Evolutionary conservation across 2,888 invertebrate species (phyloP).

Genomic region (Drosophila suboccidentalis): DNA sequence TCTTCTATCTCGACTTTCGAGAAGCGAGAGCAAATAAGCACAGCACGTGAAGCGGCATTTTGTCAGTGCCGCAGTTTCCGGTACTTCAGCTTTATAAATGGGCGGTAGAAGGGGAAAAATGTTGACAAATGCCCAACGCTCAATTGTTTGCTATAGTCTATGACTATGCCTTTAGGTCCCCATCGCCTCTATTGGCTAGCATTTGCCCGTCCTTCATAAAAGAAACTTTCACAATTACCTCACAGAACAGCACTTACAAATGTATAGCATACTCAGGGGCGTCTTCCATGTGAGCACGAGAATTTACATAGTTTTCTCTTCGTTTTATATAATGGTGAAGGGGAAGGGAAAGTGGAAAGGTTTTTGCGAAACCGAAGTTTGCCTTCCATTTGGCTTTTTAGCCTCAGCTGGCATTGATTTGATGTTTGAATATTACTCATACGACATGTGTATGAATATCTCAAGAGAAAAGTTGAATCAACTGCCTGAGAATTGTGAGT

Average conservation of each 20-base stretch:
- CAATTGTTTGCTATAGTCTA: slow-evolving; percentile 46
- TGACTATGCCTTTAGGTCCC: slow-evolving; percentile 13
- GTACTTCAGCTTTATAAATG: slow-evolving; percentile 39
- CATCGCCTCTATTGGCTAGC: slow-evolving; percentile 40
- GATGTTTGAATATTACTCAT: slow-evolving; percentile 50
- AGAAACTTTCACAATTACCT: slow-evolving; percentile 28
- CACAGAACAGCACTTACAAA: slow-evolving; percentile 29
- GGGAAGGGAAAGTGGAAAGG: background rate
- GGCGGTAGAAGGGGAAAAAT: slow-evolving; percentile 10
- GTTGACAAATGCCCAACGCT: slow-evolving; percentile 63
- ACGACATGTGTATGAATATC: slow-evolving; percentile 55
- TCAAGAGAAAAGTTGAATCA: slow-evolving; percentile 21
- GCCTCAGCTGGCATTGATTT: slow-evolving; percentile 60
- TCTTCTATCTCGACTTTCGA: slow-evolving; percentile 29
- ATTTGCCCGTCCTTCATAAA: slow-evolving; percentile 8
- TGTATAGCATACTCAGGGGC: slow-evolving; percentile 32
- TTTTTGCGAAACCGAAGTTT: slow-evolving; percentile 32
- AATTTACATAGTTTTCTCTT: slow-evolving; percentile 48
- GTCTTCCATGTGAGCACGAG: slow-evolving; percentile 23
- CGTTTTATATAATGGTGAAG: background rate
- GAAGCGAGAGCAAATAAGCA: slow-evolving; percentile 33
- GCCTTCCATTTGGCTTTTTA: slow-evolving; percentile 47
- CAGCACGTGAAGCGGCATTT: slow-evolving; percentile 59
- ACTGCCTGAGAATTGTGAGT: background rate
- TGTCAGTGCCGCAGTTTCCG: slow-evolving; percentile 64